Evolutionary conservation across 2,797 vertebrate species (phyloP), one percentile per base, ranked within the genome.

Genomic region (Aulostomus chinensis): DNA sequence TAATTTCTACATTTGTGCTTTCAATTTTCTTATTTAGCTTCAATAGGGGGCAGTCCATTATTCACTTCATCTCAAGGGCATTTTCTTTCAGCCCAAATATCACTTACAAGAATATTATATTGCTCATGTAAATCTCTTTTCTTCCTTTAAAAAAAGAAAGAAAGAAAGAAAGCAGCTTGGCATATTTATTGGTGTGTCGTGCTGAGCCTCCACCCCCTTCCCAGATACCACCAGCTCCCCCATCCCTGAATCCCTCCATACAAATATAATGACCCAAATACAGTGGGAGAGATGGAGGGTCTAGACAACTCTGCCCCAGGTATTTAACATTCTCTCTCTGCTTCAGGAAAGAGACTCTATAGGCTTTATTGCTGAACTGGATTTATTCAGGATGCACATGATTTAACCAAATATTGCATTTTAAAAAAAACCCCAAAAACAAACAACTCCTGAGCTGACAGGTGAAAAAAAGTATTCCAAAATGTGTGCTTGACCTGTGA

Each of bases 231-330:
- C 29, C 13, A 17, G 14, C 17, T 13, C 12, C 13, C 38, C 2
- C 48, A 13, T 25, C 34, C 34, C 39, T 3, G 60, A 68, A 69
- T 76, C 73, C 60, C 50, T 68, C 62, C 22, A 50, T 47, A 65
- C 64, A 76, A 76, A 84, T 65, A 83, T 76, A 58, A 75, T 83
- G 83, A 85, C 84, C 86, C 79, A 86, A 69, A 86, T 87, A 74
- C 31, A 56, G 55, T 17, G 7, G 34, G 68, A 65, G 56, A 47
- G 61, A 16, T 55, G 52, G 9, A 41, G 43, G 76, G 75, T 63
- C 69, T 66, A 31, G 63, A 57, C 32, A 5, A 13, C n/a, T 22
- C 9, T 12, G 28, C 55, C 38, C 10, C 61, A 62, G 66, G 63
- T 58, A 42, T 48, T 68, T 45, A 56, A 58, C 64, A 43, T 41